Conservation (phyloP, 2,888 invertebrate genomes). For the Dioctria rufipes region DNA sequence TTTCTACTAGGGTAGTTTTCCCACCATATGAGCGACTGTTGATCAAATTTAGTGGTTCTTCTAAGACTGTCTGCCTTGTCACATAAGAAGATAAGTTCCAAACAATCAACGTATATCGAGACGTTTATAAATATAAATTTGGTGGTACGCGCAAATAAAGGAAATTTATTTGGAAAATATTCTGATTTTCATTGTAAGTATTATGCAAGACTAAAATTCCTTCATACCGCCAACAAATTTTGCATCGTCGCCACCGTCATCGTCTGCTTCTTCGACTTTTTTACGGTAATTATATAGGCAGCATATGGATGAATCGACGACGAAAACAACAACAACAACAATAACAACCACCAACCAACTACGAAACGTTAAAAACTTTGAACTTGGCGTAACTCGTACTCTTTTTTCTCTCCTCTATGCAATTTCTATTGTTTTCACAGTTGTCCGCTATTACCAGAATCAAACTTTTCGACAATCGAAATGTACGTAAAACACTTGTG, state of each 20-base stretch:
- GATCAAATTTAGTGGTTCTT: no score
- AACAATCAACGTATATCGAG: no score
- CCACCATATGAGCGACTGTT: no score
- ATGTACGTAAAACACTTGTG: conserved; percentile 9
- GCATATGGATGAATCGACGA: neutral
- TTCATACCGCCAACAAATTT: no score
- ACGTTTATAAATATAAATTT: no score
- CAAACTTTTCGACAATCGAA: conserved; percentile 49
- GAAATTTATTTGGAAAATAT: no score
- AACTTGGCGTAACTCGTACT: conserved; percentile 20
- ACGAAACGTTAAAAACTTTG: conserved; percentile 8
- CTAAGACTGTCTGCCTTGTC: no score
- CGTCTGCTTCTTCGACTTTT: neutral
- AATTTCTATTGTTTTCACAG: conserved; percentile 44
- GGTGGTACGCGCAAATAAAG: no score
- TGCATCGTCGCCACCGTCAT: neutral
- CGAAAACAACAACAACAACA: neutral
- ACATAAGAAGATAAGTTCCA: no score
- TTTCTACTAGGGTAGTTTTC: no score
- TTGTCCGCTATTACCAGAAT: conserved; percentile 45
- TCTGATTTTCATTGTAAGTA: no score
- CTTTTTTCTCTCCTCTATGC: conserved; percentile 22
- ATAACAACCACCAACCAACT: neutral
- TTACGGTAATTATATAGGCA: neutral
- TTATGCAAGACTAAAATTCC: no score